These are phyloP conservation scores for Tangara arthus DNA, from an alignment of 2,797 vertebrate genomes.

Conservation along the genomic window DNA sequence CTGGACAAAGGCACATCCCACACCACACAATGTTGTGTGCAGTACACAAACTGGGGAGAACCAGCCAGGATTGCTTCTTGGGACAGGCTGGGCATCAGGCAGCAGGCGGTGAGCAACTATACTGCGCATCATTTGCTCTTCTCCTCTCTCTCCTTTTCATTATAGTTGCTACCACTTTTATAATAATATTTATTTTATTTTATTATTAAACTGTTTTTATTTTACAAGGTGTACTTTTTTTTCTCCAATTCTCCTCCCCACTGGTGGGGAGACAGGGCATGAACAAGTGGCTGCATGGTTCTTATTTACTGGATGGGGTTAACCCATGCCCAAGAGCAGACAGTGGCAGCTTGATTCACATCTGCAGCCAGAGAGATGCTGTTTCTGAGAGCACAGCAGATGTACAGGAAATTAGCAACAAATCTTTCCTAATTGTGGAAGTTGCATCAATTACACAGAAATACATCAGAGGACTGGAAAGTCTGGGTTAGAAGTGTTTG, in stretches of 20 bases:
- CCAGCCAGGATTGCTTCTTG: background rate
- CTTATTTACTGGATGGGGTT: background rate
- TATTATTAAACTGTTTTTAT: background rate
- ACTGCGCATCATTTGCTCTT: background rate
- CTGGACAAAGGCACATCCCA: background rate
- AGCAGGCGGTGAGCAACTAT: background rate
- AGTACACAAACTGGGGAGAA: background rate
- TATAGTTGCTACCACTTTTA: background rate
- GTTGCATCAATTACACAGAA: background rate
- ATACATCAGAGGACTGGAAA: background rate
- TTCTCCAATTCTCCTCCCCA: background rate
- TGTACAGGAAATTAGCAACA: slow-evolving; percentile 29
- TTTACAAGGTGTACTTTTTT: background rate
- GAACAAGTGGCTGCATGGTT: background rate
- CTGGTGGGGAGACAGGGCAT: background rate
- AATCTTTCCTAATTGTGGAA: slow-evolving; percentile 18
- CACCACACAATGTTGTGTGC: background rate
- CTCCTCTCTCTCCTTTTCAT: background rate
- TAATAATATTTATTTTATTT: background rate
- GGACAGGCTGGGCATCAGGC: background rate
- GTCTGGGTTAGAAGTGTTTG: background rate
- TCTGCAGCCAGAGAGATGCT: background rate
- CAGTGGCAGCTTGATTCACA: background rate
- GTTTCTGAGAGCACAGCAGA: background rate
- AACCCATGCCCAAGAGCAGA: background rate